Evolutionary conservation across 1,140 invertebrate genomes (phyloP).

Genomic region (Drosophila pruinosa): DNA sequence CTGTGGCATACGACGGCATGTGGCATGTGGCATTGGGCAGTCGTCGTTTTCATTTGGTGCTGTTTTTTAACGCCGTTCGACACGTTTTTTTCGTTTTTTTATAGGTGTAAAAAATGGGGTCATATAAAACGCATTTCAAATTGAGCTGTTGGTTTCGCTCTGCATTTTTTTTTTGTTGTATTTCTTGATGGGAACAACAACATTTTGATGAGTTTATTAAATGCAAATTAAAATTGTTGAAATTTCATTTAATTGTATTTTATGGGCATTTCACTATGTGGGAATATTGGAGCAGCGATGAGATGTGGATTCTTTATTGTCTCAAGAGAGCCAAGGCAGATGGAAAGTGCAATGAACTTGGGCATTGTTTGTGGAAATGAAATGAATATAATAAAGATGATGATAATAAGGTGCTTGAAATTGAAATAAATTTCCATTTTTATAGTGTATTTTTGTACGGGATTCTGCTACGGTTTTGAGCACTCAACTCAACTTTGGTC

Average conservation of each 20-base stretch:
- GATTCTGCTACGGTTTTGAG: neutral
- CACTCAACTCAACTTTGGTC: neutral
- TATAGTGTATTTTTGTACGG: neutral
- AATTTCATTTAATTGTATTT: constrained; percentile 72
- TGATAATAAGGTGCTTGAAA: neutral
- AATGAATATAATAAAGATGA: neutral
- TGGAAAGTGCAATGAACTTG: constrained; percentile 30
- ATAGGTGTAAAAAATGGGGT: constrained; percentile 78
- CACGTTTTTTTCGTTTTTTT: constrained; percentile 50
- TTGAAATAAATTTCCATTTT: neutral
- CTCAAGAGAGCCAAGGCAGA: constrained; percentile 17
- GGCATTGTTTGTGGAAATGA: constrained; percentile 7
- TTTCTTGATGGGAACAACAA: neutral
- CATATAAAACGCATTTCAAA: constrained; percentile 65
- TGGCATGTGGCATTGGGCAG: constrained; percentile 34
- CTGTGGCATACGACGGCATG: constrained; percentile 36
- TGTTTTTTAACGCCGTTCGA: constrained; percentile 31
- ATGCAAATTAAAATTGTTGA: constrained; percentile 77
- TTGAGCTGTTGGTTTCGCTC: constrained; percentile 52
- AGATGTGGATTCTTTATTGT: constrained; percentile 7
- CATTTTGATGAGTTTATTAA: constrained; percentile 74
- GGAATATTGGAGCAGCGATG: constrained; percentile 12
- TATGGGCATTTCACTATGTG: constrained; percentile 48
- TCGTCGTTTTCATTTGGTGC: constrained; percentile 10
- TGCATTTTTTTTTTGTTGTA: constrained; percentile 8